Base-by-base conservation (phyloP, 2,113 vertebrate genomes). In the Nycticebus coucang region DNA sequence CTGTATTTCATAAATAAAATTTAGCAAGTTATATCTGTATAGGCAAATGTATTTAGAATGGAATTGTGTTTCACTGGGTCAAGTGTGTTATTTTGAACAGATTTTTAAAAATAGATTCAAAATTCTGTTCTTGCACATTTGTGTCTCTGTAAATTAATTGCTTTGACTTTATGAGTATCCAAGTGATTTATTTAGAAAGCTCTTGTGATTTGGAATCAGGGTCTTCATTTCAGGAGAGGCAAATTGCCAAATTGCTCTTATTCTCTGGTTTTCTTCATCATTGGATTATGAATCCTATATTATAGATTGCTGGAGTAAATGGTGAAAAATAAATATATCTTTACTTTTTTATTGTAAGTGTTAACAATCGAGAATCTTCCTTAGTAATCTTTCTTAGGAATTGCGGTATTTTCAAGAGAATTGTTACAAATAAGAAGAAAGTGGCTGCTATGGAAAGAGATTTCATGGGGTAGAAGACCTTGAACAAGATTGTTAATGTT, bases 51-150 rank as follows among this genome's bases (percentile, higher is more conserved):
- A 77, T 82, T 93, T 87, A 87, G 55, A 83, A 71, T 74, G 64
- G 30, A 78, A 78, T 75, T 19, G 33, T 74, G 37, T 78, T 95
- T 82, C 9, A 55, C 53, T 37, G 3, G n/a, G 14, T 57, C 33
- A 86, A 33, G 2, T 93, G 6, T 82, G 50, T 74, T 92, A 35
- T 71, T 82, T 72, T 88, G 41, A 33, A 78, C 71, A 78, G 13
- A 60, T 87, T 60, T 85, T 75, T 94, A 50, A 64, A 55, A 89
- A 50, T 5, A 59, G 71, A 92, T 66, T 96, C 7, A 93, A 66
- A 91, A 37, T 12, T 4, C 8, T 77, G 41, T 79, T 12, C 1
- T 57, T 81, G 30, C 53, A 33, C 45, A 57, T 95, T 75, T 87
- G 17, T 78, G 78, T 50, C 28, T 84, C 1, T 93, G 50, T 72